Conservation (phyloP, 2,113 vertebrate species). For the Parotia lawesii region DNA sequence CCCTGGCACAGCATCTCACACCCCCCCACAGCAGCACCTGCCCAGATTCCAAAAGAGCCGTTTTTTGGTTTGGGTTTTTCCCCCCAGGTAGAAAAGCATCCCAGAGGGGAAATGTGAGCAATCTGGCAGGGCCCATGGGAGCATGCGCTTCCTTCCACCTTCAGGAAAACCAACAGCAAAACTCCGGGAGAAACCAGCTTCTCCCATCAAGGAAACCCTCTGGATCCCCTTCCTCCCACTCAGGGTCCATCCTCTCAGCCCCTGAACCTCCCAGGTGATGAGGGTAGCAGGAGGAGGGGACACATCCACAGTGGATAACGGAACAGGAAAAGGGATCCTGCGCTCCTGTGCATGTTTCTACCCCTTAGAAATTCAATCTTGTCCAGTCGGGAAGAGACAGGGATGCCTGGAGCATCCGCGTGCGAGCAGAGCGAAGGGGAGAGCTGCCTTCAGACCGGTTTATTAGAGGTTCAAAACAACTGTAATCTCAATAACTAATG, state of each 20-base stretch:
- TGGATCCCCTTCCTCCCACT: not conserved
- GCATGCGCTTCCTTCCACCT: fast-evolving
- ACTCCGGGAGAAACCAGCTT: fast-evolving
- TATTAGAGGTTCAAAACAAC: not conserved
- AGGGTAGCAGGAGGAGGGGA: not conserved
- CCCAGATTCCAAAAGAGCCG: not conserved
- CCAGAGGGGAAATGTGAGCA: fast-evolving
- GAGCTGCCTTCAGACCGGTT: not conserved
- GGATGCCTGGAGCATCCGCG: not conserved
- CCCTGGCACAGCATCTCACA: not conserved
- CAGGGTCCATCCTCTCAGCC: fast-evolving
- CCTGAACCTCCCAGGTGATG: fast-evolving
- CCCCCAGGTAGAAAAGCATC: not conserved
- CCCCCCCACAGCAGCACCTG: not conserved
- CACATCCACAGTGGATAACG: fast-evolving
- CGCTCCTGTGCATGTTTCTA: not conserved
- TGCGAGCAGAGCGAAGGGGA: not conserved
- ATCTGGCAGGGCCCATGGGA: not conserved
- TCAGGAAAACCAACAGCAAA: not conserved
- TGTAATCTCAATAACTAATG: not conserved
- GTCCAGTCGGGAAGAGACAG: not conserved
- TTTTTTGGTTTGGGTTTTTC: not conserved
- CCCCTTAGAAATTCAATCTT: not conserved
- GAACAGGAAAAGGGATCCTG: not conserved
- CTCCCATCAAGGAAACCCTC: not conserved